Base-by-base conservation (phyloP, 2,888 invertebrate genomes). In the Harmothoe impar region DNA sequence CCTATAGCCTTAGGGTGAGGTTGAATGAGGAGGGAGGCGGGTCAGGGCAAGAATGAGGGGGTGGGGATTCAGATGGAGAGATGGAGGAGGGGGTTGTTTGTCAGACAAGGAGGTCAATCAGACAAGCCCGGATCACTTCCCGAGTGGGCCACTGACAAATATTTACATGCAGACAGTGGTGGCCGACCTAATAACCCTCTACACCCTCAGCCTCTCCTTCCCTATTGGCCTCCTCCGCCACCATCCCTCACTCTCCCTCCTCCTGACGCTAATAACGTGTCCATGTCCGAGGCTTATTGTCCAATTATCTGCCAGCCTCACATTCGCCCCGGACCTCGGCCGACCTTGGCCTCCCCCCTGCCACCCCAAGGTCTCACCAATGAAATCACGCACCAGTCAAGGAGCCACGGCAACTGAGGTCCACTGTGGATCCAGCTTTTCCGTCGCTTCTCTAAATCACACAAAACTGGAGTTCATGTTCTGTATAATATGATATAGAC, bases 111-210 rank as follows among this genome's bases (percentile, higher is more conserved):
- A 77, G 77, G 77, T 10, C n/a, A 77, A 25, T 25, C 23, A n/a
- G 77, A 29, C 29, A 29, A 31, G 29, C 17, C 31, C 5, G 77
- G 81, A 81, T 81, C 81, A 81, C 43, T 17, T 81, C 81, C 72
- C 43, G 25, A 81, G 35, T 23, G 35, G 43, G 1, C 81, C 43
- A 43, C 81, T 43, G 43, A 81, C 81, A 35, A 81, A 81, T 81
- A 81, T 81, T 81, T 81, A 81, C 81, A 81, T 81, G 20, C 81
- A 35, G 35, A 33, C 35, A 81, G 29, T 43, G 23, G 35, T 15
- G 35, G 15, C 35, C 77, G 31, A 77, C 31, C 77, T 31, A 77
- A 77, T 77, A 77, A 31, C 25, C 77, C 1, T 29, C 77, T 31
- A n/a, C 77, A 31, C 77, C 77, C 62, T n/a, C n/a, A n/a, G n/a